A percentile compares a stretch with the other conserved stretches of the same genome.
These are phyloP conservation scores for Dromiciops gliroides DNA, from an alignment of 2,113 vertebrate species.

Conservation along the genomic window DNA sequence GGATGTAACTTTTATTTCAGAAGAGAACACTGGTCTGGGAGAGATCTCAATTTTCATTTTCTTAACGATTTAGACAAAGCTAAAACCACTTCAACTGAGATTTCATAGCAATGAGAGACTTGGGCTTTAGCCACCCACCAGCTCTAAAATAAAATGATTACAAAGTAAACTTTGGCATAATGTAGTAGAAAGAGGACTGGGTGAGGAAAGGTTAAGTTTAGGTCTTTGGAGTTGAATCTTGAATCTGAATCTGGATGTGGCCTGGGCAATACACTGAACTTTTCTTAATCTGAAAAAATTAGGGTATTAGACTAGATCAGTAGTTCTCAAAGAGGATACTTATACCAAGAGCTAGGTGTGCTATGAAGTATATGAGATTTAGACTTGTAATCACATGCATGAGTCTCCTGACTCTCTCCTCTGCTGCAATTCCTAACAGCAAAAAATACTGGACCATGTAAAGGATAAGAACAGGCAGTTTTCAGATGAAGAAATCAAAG, in stretches of 20 bases:
- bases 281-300: too few species aligned
- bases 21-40: background rate
- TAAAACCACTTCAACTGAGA: background rate
- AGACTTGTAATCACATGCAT: background rate
- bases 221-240: too few species aligned
- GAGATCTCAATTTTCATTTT: background rate
- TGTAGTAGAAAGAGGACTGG: background rate
- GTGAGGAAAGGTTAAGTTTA: too few species aligned
- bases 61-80: background rate
- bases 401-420: background rate
- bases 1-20: background rate
- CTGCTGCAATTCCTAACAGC: background rate
- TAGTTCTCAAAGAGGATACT: background rate
- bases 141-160: background rate
- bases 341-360: background rate
- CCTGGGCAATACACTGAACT: too few species aligned
- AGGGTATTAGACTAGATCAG: background rate
- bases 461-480: too few species aligned
- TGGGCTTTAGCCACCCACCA: background rate
- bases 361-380: background rate
- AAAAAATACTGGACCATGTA: background rate
- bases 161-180: background rate
- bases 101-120: background rate
- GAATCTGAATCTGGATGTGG: too few species aligned
- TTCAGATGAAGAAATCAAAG: too few species aligned